Evolutionary conservation across 2,113 vertebrate species (phyloP).

Genomic region (Phainopepla nitens): DNA sequence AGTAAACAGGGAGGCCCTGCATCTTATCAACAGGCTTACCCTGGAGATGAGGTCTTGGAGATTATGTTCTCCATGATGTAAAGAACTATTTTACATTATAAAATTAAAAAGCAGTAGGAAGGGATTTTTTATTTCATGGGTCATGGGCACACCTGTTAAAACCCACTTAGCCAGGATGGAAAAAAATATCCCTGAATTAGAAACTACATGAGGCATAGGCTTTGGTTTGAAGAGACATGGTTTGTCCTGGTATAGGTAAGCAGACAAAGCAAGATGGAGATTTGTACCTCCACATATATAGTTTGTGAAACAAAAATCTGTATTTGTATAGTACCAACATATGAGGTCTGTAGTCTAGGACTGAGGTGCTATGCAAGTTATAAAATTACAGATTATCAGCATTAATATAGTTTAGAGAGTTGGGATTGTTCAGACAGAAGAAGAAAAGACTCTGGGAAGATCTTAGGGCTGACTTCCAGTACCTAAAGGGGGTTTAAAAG

Average conservation of each 20-base stretch:
- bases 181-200: not conserved
- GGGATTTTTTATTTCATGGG: not conserved
- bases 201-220: not conserved
- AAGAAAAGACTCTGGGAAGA: not conserved
- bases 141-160: not conserved
- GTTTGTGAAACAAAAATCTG: not conserved
- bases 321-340: not conserved
- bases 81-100: not conserved
- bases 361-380: not conserved
- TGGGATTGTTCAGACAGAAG: not conserved
- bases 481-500: not conserved
- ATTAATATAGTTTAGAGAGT: not conserved
- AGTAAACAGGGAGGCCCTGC: not conserved
- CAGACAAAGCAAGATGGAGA: not conserved
- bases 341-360: not conserved
- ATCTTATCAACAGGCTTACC: not conserved
- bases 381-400: not conserved
- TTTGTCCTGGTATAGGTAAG: not conserved
- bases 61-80: not conserved
- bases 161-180: not conserved
- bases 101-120: constrained; percentile 1
- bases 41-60: not conserved
- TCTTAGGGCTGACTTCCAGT: not conserved
- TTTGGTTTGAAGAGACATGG: not conserved
- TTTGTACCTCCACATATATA: not conserved